A percentile compares a stretch with the other conserved stretches of the same genome.
Conservation (phyloP, 2,797 vertebrate genomes). For the Ceryle rudis region DNA sequence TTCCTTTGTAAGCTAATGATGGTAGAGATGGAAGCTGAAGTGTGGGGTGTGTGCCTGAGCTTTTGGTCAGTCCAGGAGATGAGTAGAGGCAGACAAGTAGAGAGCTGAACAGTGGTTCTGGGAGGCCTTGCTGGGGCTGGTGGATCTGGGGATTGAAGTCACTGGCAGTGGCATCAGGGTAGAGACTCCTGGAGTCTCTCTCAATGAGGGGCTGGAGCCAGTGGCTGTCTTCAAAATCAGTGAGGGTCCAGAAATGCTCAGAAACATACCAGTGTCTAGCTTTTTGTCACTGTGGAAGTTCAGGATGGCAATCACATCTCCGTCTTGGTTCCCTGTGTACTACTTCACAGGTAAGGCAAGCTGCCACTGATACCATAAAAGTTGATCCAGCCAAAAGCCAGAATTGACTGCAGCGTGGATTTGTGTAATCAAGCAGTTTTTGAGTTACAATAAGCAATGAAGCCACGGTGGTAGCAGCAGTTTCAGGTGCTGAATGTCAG, state of each 20-base stretch:
- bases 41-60: neutral
- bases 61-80: neutral
- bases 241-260: neutral
- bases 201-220: neutral
- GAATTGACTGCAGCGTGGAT: fast-evolving
- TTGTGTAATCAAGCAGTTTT: neutral
- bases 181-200: neutral
- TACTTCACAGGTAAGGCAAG: neutral
- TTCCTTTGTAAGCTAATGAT: neutral
- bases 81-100: neutral
- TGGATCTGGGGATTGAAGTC: neutral
- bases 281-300: neutral
- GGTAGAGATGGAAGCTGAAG: neutral
- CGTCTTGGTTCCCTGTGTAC: fast-evolving
- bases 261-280: fast-evolving
- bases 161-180: neutral
- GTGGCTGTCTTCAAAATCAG: neutral
- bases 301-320: neutral
- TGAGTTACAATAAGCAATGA: neutral
- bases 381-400: neutral
- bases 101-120: neutral
- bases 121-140: neutral
- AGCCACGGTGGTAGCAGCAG: neutral
- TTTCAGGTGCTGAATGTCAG: neutral
- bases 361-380: neutral